A percentile compares a stretch with the other conserved stretches of the same genome.
These are phyloP conservation scores for Synergus laeviventris DNA, from an alignment of 2,888 invertebrate genomes.

Conservation along the genomic window DNA sequence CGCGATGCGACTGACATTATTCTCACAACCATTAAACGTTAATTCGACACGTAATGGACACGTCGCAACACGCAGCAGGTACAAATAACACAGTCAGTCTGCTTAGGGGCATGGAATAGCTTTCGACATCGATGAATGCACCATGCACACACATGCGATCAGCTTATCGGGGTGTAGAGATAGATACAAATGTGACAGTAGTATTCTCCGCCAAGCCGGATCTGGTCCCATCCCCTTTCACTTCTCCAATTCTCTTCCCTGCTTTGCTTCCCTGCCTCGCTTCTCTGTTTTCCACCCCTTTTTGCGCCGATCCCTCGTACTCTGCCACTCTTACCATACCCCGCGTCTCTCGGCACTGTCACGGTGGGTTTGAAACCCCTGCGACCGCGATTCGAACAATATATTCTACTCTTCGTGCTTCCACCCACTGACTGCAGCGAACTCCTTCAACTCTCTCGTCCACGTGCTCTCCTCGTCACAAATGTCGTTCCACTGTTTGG, in stretches of 20 bases:
- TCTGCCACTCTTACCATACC: background rate
- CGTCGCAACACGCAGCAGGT: background rate
- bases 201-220: background rate
- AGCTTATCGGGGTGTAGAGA: background rate
- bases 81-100: background rate
- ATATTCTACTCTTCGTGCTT: background rate
- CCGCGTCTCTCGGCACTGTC: background rate
- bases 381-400: constrained; percentile 4
- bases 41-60: background rate
- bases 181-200: constrained; percentile 2
- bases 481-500: background rate
- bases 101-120: background rate
- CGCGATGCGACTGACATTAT: background rate
- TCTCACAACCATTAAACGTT: background rate
- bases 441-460: background rate
- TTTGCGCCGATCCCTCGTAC: background rate
- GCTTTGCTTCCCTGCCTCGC: background rate
- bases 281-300: background rate
- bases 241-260: background rate
- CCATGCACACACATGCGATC: background rate
- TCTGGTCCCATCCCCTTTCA: background rate
- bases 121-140: background rate
- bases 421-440: background rate
- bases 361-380: background rate
- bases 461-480: background rate